Percentiles rank a stretch among this genome's conserved stretches.
These are phyloP conservation scores for Tyrannus savana DNA, from an alignment of 2,113 vertebrate genomes.

Conservation along the genomic window DNA sequence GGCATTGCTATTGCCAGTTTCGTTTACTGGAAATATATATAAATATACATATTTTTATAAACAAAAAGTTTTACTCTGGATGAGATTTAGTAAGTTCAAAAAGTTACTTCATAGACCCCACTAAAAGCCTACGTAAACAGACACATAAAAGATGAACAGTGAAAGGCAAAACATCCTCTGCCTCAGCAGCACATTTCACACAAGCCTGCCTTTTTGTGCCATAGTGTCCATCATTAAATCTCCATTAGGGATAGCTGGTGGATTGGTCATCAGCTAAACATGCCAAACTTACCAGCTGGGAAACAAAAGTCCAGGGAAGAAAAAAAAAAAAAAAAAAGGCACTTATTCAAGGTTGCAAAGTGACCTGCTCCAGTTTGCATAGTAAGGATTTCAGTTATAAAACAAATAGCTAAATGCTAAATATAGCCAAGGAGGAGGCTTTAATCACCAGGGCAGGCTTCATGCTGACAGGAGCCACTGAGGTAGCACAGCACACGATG, in stretches of 20 bases:
- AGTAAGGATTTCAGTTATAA: background rate
- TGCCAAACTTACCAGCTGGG: background rate
- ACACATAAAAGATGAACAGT: background rate
- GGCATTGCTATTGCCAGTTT: background rate
- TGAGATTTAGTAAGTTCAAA: background rate
- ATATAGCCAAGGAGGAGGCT: background rate
- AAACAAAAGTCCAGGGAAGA: background rate
- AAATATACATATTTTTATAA: background rate
- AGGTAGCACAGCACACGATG: background rate
- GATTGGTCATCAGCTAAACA: background rate
- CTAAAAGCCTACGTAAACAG: background rate
- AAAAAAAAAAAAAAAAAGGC: too few species aligned
- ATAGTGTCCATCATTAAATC: background rate
- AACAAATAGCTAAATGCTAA: conserved; percentile 1
- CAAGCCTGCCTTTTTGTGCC: background rate
- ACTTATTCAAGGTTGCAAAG: background rate
- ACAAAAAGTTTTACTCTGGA: background rate
- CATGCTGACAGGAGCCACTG: background rate
- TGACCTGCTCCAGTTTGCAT: conserved; percentile 36
- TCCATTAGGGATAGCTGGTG: background rate
- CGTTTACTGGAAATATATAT: background rate
- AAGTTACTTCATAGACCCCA: background rate
- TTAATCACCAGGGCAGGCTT: background rate
- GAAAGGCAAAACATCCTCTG: background rate
- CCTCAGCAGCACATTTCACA: background rate